These are phyloP conservation scores for Hoplodrina blanda DNA, from an alignment of 2,888 invertebrate species.

Conservation along the genomic window DNA sequence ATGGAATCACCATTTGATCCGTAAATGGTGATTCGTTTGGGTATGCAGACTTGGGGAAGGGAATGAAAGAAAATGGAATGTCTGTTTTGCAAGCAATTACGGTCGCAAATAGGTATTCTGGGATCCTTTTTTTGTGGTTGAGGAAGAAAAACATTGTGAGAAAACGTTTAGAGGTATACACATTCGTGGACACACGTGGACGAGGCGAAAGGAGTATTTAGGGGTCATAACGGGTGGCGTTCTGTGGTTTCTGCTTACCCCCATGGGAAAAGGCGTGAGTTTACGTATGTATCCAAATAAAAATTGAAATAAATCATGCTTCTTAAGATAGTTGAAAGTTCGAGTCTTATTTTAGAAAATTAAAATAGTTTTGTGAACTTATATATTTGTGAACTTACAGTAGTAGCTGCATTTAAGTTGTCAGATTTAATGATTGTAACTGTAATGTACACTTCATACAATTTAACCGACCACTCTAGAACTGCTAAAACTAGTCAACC, in stretches of 20 bases:
- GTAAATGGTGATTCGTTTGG: slow-evolving; percentile 18
- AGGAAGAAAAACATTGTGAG: too few relatives aligned
- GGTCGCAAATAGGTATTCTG: background rate
- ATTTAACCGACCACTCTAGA: slow-evolving; percentile 18
- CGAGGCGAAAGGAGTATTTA: too few relatives aligned
- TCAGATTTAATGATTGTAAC: slow-evolving; percentile 38
- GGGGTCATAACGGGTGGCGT: too few relatives aligned
- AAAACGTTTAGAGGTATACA: too few relatives aligned
- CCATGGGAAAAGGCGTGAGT: too few relatives aligned
- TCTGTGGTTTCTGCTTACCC: too few relatives aligned
- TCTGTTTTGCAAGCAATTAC: background rate
- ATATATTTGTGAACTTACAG: too few relatives aligned
- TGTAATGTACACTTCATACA: slow-evolving; percentile 17
- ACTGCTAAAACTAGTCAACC: slow-evolving; percentile 24
- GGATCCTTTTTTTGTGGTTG: too few relatives aligned
- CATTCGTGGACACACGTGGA: too few relatives aligned
- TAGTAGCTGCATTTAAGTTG: slow-evolving; percentile 19
- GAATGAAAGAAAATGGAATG: background rate
- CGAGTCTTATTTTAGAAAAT: slow-evolving; percentile 20
- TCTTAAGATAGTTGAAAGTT: background rate
- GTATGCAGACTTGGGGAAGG: background rate
- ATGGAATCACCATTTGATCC: slow-evolving; percentile 3
- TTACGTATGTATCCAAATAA: too few relatives aligned
- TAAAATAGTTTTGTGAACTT: slow-evolving; percentile 24
- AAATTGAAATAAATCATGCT: too few relatives aligned